Base-by-base conservation (phyloP, 2,797 vertebrate species). In the Enteromius trimaculatus region DNA sequence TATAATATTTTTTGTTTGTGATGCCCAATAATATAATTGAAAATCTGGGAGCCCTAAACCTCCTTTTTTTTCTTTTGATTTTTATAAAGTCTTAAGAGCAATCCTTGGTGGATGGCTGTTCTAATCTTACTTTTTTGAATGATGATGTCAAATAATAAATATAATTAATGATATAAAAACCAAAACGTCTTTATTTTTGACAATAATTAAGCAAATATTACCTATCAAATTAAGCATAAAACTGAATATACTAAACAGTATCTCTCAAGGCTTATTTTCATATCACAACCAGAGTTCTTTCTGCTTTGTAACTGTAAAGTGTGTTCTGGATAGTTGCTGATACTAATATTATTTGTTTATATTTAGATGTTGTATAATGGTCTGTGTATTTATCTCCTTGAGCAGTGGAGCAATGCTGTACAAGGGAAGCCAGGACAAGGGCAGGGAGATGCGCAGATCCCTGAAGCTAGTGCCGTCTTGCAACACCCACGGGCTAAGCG, bases 391-490 rank as follows among this genome's bases (percentile, higher is more conserved):
- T 51, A 79, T 85, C 55, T 85, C 0, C 87, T 76, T 88, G 17
- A 60, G 58, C 26, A 87, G 82, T 19, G 84, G 84, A 60, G 39
- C 74, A 3, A 72, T 85, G 55, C 83, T 88, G 23, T 88, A 60
- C 66, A 81, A 79, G 78, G 82, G 69, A 55, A 81, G 26, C 37
- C 88, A 88, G 74, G 91, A 89, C 6, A 92, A 89, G 47, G 90
- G 89, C 17, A 81, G 90, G 79, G 93, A 94, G 49, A 89, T 87
- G 86, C 90, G 91, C 7, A 84, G 84, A 79, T 94, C 93, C 9
- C 86, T 95, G 23, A 94, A 94, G 85, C 86, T 94, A 80, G 85
- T 94, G 68, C 90, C 94, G 26, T 88, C 93, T 2, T 89, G 92
- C 44, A 88, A 92, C 2, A 26, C 87, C 70, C 44, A 90, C 29